Evolutionary conservation across 2,113 vertebrate species (phyloP).

Genomic region (Hippocampus mohnikei): DNA sequence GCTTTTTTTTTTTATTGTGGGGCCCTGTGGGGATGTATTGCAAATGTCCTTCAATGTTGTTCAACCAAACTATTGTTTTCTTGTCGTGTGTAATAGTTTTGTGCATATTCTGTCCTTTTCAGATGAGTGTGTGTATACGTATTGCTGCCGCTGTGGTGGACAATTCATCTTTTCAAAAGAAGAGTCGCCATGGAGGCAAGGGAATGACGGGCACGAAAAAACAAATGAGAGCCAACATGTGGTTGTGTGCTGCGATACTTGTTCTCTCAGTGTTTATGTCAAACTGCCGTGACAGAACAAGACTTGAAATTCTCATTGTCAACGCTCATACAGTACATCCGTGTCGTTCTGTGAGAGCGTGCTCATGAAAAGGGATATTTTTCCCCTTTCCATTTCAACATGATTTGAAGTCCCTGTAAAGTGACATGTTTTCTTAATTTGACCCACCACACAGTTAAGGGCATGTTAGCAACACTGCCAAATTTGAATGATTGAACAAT

Average conservation of each 20-base stretch:
- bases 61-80: not conserved
- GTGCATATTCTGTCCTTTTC: conserved; percentile 10
- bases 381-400: no score
- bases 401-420: no score
- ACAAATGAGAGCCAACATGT: not conserved
- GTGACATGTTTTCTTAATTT: no score
- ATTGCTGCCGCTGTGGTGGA: conserved; percentile 72
- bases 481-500: no score
- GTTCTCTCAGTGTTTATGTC: conserved; percentile 70
- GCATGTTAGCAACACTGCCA: no score
- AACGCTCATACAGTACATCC: not conserved
- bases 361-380: no score
- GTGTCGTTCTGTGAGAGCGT: no score
- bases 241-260: conserved; percentile 71
- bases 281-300: conserved; percentile 24
- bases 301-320: not conserved
- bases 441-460: no score
- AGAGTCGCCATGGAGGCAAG: conserved; percentile 11
- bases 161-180: conserved; percentile 52
- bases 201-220: conserved; percentile 23
- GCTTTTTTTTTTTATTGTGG: not conserved
- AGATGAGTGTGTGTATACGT: conserved; percentile 36
- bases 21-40: not conserved
- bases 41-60: not conserved
- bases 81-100: not conserved